Base-by-base conservation (phyloP, 2,888 invertebrate species). In the Cephus runcator region DNA sequence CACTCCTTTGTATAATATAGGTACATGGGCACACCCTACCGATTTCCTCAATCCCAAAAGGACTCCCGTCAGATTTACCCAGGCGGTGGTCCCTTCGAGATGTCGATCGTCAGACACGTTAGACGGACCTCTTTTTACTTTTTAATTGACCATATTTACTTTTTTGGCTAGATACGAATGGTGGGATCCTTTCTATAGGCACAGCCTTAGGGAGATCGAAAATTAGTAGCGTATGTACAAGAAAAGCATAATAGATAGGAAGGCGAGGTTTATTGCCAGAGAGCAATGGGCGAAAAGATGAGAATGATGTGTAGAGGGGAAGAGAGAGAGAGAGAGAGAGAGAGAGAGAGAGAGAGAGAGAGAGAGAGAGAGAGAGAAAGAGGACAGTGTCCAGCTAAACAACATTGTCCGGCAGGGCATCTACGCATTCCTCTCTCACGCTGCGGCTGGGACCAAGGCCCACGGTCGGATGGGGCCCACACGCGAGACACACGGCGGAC, bases 351-450 rank as follows among this genome's bases (percentile, higher is more conserved):
- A 31, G 69, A 69, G 30, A 69, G 30, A 31, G 69, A n/a, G 33
- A 30, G 12, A 31, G 69, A 31, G 12, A 40, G 40, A 30, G 69
- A 69, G 0, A 31, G 0, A 33, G 69, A 69, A 12, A 71, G 33
- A 33, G 31, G 15, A 71, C 71, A 33, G 71, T 71, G 33, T 34
- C 31, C 71, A 71, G 71, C 71, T 34, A 34, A 71, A 71, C 12
- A 87, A 87, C 88, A 88, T 87, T 85, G 86, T 87, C 87, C 85
- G 85, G 83, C 89, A 88, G 89, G 89, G 90, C 89, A 89, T 88
- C 87, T 87, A 79, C 87, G 89, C 90, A 90, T 90, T 90, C 90
- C 90, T 90, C 90, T 90, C 90, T 90, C 90, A 90, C 90, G 90
- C 90, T 90, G 87, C 83, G 87, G 85, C 86, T 85, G 85, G 85